Evolutionary conservation across 2,113 vertebrate species (phyloP), one percentile per base, ranked within the genome.

Genomic region (Serilophus lunatus): DNA sequence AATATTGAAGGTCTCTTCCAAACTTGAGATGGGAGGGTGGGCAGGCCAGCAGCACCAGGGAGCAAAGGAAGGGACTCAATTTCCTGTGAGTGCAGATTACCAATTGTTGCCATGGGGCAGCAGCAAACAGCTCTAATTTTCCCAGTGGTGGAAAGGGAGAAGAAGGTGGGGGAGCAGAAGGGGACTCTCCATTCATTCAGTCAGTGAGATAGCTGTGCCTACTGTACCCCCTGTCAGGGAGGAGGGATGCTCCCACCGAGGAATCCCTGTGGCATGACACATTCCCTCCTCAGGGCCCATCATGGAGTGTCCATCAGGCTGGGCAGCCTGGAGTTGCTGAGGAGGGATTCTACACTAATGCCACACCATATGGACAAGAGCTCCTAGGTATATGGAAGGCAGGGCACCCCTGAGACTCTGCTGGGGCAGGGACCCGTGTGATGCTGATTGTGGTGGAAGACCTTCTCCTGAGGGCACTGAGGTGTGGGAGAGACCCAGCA

Each of bases 311-410:
- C 57, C 64, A 28, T 20, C 6, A 33, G 18, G 25, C 31, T 63
- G 47, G 20, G 26, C 13, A 54, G 61, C 26, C 69, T 56, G 26
- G 36, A 33, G 15, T 5, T 26, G 66, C 61, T 44, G 53, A 23
- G 33, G 14, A 16, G 44, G 47, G 44, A 40, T 25, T 59, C 44
- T 28, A 25, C 49, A 12, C 31, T 63, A 7, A 19, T 12, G 17
- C 25, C 2, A 1, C 25, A 10, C 1, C 25, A 0, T 3, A 18
- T 1, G 44, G 29, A 42, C n/a, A 44, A 54, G 50, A 60, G 56
- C n/a, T 45, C 28, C 57, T 18, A 33, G 40, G 28, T 2, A 1
- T 33, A 50, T 3, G 10, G n/a, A 29, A 42, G 40, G 60, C 65
- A 31, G 9, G 31, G 7, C 28, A 35, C 7, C 14, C 51, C 35